Evolutionary conservation across 2,797 vertebrate species (phyloP).

Genomic region (Furcifer pardalis): DNA sequence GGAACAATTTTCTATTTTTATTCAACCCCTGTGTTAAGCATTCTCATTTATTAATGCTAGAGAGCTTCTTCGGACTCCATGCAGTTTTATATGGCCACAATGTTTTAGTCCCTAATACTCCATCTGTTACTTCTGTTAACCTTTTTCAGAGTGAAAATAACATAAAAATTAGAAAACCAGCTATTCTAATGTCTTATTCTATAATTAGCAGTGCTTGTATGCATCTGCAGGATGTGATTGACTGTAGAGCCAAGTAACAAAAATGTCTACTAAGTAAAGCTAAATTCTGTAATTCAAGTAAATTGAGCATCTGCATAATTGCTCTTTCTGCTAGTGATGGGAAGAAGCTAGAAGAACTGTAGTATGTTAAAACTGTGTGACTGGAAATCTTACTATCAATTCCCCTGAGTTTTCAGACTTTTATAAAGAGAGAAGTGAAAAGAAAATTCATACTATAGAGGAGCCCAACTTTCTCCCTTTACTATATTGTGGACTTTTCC

Average conservation of each 20-base stretch:
- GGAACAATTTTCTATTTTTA: constrained; percentile 20
- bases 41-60: constrained; percentile 37
- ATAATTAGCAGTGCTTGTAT: constrained; percentile 5
- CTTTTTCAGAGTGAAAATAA: constrained; percentile 23
- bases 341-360: neutral
- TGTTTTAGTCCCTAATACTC: constrained; percentile 49
- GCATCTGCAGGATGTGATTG: too few relatives aligned
- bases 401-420: neutral
- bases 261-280: neutral
- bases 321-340: neutral
- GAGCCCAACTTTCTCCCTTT: neutral
- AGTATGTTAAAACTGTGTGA: neutral
- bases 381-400: neutral
- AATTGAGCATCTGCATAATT: neutral
- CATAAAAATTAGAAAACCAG: neutral
- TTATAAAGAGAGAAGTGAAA: neutral
- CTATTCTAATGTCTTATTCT: neutral
- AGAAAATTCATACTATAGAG: neutral
- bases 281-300: neutral
- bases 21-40: constrained; percentile 64
- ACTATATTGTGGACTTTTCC: too few relatives aligned
- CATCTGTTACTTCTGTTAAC: too few relatives aligned
- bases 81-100: constrained; percentile 31
- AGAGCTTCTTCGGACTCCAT: constrained; percentile 26
- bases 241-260: neutral